A percentile compares a stretch with the other conserved stretches of the same genome.
Conservation (phyloP, 2,797 vertebrate species). For the Anomalospiza imberbis region DNA sequence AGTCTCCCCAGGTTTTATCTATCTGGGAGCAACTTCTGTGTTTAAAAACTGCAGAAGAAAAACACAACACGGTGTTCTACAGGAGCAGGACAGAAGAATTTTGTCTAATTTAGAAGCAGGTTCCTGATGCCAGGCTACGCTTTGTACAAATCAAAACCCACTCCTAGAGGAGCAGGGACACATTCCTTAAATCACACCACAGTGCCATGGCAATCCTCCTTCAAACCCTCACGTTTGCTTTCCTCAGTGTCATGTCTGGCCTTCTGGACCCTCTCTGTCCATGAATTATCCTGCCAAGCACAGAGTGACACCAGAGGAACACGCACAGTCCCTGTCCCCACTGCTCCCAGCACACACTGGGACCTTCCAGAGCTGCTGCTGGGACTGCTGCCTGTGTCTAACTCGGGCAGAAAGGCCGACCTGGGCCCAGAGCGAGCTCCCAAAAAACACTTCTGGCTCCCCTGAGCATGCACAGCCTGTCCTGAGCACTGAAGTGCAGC, state of each 20-base stretch:
- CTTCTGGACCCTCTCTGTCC: background rate
- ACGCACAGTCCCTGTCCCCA: background rate
- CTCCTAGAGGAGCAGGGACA: background rate
- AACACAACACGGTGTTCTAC: fast-evolving
- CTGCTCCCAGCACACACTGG: background rate
- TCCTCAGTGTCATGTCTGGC: background rate
- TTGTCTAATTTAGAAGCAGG: background rate
- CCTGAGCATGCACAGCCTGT: background rate
- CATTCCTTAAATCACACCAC: background rate
- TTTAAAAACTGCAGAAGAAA: background rate
- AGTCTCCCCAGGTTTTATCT: background rate
- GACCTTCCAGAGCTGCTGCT: background rate
- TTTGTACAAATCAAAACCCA: background rate
- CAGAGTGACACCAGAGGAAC: background rate
- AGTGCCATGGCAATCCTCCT: background rate
- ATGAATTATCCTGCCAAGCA: background rate
- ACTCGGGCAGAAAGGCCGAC: background rate
- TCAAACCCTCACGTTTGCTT: fast-evolving
- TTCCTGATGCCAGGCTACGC: background rate
- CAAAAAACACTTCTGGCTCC: background rate
- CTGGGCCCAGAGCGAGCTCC: background rate
- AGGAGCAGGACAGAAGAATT: background rate
- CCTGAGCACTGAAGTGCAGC: background rate
- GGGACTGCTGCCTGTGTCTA: background rate
- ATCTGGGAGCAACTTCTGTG: background rate